These are phyloP conservation scores for Enteromius thamalakanensis DNA, from an alignment of 2,797 vertebrate genomes.

Conservation along the genomic window DNA sequence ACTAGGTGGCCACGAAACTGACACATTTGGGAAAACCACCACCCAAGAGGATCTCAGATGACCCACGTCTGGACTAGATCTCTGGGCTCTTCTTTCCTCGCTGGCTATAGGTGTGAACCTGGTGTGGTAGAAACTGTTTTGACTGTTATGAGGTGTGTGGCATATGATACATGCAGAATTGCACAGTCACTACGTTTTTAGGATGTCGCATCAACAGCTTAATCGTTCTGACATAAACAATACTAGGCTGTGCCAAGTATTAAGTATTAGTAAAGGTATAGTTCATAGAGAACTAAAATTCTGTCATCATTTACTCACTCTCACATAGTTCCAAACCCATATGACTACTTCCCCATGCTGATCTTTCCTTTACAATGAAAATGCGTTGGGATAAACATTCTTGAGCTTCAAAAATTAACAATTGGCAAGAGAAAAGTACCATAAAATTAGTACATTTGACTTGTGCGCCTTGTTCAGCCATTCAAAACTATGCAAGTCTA, in stretches of 20 bases:
- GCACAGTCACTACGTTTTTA: not conserved
- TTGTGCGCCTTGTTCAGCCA: not conserved
- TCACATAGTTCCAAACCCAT: not conserved
- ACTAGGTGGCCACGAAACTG: conserved; percentile 28
- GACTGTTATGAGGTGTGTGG: conserved; percentile 37
- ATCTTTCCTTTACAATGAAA: not conserved
- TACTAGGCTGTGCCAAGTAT: not conserved
- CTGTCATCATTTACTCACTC: not conserved
- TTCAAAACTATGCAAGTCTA: not conserved
- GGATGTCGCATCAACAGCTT: not conserved
- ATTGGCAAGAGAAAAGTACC: not conserved
- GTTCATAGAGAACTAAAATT: not conserved
- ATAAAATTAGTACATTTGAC: not conserved
- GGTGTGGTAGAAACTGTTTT: conserved; percentile 35
- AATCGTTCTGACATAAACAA: conserved; percentile 5
- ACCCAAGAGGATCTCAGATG: not conserved
- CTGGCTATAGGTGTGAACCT: conserved; percentile 30
- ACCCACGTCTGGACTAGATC: conserved; percentile 5
- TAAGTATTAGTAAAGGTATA: not conserved
- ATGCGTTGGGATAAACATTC: not conserved
- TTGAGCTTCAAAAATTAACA: not conserved
- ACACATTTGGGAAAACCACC: conserved; percentile 42
- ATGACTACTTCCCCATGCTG: not conserved
- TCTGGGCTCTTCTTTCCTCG: not conserved
- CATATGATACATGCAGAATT: conserved; percentile 14